Base-by-base conservation (phyloP, 2,797 vertebrate genomes). In the Manis pentadactyla region DNA sequence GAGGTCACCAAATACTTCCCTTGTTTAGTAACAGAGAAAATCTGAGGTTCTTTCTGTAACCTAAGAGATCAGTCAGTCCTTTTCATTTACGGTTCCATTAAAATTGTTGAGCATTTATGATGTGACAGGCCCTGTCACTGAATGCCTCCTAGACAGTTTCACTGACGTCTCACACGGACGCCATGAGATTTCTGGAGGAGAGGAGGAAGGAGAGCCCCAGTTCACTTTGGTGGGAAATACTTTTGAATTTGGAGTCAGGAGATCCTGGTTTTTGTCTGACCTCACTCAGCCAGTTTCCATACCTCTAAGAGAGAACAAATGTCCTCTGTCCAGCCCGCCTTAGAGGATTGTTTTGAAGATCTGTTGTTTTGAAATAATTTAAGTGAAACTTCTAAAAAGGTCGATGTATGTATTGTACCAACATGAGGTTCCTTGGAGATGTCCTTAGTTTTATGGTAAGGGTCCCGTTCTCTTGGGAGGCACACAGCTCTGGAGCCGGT, bases 1-100 rank as follows among this genome's bases (percentile, higher is more conserved):
- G 63, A 81, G 77, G 49, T 86, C 95, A 68, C 51, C 79, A 42
- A 0, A 59, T 55, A 5, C 69, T 81, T 84, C 90, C 51, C 75
- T 73, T 39, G 77, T 75, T 81, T 37, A 75, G 93, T 64, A 29
- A 55, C 66, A 78, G 42, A 90, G 71, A 81, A 49, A 53, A 57
- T 34, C 53, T 19, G 84, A 71, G 59, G n/a, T 29, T 31, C 39
- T 64, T 74, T 81, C 59, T 92, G 75, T 77, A 25, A 51, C 88
- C 31, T 53, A 18, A 12, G 17, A 66, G 46, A 73, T 21, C 19
- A 61, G 27, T 55, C 83, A 10, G 9, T 61, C 34, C 61, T 31
- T 39, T 49, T 82, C 23, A 5, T 37, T 69, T 17, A 21, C n/a
- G 82, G 51, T 64, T 31, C 6, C 19, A 15, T 39, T 63, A 37